These are phyloP conservation scores for Antitype chi DNA, from an alignment of 2,888 invertebrate species.

Conservation along the genomic window DNA sequence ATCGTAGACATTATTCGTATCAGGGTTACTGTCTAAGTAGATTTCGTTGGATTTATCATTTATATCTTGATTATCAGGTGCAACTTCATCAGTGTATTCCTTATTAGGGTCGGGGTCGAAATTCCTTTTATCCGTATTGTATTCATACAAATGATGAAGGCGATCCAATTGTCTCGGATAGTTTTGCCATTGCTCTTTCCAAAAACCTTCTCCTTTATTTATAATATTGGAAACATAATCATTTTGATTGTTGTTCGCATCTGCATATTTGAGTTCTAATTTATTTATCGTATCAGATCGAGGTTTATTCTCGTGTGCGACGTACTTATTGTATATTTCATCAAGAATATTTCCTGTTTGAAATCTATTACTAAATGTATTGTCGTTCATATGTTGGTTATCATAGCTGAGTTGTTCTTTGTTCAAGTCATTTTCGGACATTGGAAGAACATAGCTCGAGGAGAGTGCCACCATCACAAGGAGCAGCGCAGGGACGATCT, in stretches of 20 bases:
- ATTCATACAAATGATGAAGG: constrained; percentile 76
- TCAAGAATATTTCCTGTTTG: constrained; percentile 75
- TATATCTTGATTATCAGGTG: constrained; percentile 55
- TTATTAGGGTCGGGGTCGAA: constrained; percentile 73
- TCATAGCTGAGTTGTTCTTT: constrained; percentile 72
- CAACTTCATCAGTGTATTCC: constrained; percentile 66
- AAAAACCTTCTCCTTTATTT: constrained; percentile 78
- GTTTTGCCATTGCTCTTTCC: constrained; percentile 86
- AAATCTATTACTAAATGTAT: constrained; percentile 81
- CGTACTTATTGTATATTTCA: constrained; percentile 76
- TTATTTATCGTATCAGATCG: constrained; percentile 52
- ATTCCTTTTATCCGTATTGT: constrained; percentile 72
- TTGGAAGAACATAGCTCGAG: constrained; percentile 84
- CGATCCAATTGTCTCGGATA: constrained; percentile 86
- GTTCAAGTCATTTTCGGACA: constrained; percentile 75
- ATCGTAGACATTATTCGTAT: constrained; percentile 72
- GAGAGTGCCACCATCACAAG: constrained; percentile 83
- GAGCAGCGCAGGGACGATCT: constrained; percentile 79
- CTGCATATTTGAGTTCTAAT: constrained; percentile 64
- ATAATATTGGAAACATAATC: constrained; percentile 71
- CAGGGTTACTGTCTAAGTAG: constrained; percentile 70
- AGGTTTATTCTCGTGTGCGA: constrained; percentile 59
- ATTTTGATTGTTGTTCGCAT: constrained; percentile 71
- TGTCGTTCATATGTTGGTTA: constrained; percentile 79
- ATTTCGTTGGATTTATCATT: constrained; percentile 76